phyloP scores from a whole-genome alignment of 2,797 vertebrate species.

The Triplophysa yarkandensis region DNA sequence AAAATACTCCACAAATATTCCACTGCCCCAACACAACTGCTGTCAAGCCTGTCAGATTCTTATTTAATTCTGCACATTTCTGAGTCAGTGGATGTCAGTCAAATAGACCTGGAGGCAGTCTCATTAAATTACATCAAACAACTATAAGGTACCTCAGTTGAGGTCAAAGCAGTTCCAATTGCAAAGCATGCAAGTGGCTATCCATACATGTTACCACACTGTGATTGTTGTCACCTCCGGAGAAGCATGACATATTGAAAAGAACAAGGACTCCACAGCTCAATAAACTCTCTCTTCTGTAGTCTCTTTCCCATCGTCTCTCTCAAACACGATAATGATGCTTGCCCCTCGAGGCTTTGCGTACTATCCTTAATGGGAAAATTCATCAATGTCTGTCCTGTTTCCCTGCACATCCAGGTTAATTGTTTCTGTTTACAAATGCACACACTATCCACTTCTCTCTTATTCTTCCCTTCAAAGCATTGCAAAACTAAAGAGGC shows the following conservation, averaged over 20 bases:
- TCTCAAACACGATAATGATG: conserved; percentile 30
- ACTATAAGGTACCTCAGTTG: not conserved
- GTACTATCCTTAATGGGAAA: conserved; percentile 54
- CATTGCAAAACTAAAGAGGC: conserved; percentile 47
- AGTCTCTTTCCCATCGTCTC: conserved; percentile 9
- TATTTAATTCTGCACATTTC: conserved; percentile 14
- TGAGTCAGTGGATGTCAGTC: conserved; percentile 9
- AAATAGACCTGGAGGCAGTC: conserved; percentile 10
- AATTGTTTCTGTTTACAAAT: conserved; percentile 59
- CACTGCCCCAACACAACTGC: not conserved
- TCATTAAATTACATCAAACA: conserved; percentile 13
- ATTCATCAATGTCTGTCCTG: conserved; percentile 61
- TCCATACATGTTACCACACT: not conserved
- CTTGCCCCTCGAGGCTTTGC: conserved; percentile 31
- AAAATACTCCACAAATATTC: conserved; percentile 13
- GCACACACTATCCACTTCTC: not conserved
- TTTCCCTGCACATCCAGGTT: conserved; percentile 58
- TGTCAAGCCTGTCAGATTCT: conserved; percentile 28
- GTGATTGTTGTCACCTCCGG: conserved; percentile 13
- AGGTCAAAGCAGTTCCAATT: not conserved
- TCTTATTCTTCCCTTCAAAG: conserved; percentile 49
- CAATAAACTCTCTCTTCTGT: conserved; percentile 28
- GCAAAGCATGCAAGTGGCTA: conserved; percentile 2
- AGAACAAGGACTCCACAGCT: conserved; percentile 34
- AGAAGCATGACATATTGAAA: conserved; percentile 23